Conservation (phyloP, 2,888 invertebrate species). For the Entomobrya proxima region DNA sequence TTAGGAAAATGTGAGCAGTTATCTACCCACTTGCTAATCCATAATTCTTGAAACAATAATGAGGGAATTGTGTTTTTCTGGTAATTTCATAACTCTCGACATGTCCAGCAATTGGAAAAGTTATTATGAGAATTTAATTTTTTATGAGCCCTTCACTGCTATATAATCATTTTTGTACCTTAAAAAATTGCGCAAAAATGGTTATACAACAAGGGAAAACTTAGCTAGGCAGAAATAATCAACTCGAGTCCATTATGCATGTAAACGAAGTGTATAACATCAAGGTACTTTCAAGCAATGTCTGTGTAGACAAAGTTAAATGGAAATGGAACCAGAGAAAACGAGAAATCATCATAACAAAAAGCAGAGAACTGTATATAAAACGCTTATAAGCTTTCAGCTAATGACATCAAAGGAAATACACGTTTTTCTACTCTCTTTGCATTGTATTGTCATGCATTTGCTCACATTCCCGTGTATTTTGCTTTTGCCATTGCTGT, state of each 20-base stretch:
- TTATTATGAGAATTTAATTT: neutral
- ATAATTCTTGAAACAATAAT: too few species aligned
- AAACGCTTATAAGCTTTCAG: conserved; percentile 1
- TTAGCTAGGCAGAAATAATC: neutral
- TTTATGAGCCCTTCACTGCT: too few species aligned
- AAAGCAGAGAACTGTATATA: neutral
- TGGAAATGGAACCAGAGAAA: neutral
- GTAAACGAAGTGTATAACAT: too few species aligned
- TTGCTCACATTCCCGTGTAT: neutral
- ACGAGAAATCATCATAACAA: neutral
- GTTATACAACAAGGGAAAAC: neutral
- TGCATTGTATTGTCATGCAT: conserved; percentile 26
- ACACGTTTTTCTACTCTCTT: conserved; percentile 37
- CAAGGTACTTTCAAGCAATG: too few species aligned
- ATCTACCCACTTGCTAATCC: too few species aligned
- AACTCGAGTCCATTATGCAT: neutral
- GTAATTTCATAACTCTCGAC: too few species aligned
- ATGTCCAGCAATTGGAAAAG: neutral
- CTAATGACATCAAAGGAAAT: conserved; percentile 58
- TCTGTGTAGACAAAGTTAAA: neutral
- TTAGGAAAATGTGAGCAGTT: too few species aligned
- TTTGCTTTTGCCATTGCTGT: too few species aligned
- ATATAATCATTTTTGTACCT: neutral
- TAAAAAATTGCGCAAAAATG: neutral
- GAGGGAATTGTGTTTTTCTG: too few species aligned